These are phyloP conservation scores for Neodon shergylaensis DNA, from an alignment of 2,113 vertebrate species.

Conservation along the genomic window DNA sequence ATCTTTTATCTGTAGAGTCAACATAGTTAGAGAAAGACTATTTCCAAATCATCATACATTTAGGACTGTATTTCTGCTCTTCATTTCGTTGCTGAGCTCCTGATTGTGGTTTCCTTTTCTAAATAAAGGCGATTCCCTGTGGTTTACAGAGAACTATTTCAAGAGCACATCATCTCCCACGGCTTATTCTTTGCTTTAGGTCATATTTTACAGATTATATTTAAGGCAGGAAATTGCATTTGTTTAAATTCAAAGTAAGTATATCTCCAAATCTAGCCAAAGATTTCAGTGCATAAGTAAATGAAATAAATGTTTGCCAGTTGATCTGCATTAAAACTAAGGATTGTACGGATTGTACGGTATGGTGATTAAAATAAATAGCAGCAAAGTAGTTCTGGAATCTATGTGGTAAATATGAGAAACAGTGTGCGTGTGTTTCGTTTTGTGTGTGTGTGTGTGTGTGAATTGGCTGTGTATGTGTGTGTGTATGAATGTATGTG, in stretches of 20 bases:
- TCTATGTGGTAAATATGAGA: background rate
- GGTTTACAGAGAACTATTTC: background rate
- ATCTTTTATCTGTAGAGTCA: background rate
- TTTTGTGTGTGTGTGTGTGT: background rate
- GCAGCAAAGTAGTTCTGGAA: background rate
- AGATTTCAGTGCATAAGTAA: background rate
- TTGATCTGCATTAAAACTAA: background rate
- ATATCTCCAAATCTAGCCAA: background rate
- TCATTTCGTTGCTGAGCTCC: background rate
- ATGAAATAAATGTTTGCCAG: background rate
- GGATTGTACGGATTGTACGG: background rate
- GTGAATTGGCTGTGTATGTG: background rate
- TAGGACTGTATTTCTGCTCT: background rate
- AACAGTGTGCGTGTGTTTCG: background rate
- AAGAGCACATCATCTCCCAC: background rate
- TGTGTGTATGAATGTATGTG: no score
- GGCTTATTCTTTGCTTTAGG: background rate
- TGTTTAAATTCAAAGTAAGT: slow-evolving; percentile 10
- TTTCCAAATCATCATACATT: background rate
- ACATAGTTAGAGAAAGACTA: background rate
- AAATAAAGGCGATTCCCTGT: background rate
- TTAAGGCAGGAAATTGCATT: background rate
- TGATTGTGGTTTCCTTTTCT: background rate
- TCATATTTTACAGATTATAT: background rate
- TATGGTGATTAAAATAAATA: background rate